Conservation (phyloP, 2,113 vertebrate species). For the Gnathonemus longibarbis region DNA sequence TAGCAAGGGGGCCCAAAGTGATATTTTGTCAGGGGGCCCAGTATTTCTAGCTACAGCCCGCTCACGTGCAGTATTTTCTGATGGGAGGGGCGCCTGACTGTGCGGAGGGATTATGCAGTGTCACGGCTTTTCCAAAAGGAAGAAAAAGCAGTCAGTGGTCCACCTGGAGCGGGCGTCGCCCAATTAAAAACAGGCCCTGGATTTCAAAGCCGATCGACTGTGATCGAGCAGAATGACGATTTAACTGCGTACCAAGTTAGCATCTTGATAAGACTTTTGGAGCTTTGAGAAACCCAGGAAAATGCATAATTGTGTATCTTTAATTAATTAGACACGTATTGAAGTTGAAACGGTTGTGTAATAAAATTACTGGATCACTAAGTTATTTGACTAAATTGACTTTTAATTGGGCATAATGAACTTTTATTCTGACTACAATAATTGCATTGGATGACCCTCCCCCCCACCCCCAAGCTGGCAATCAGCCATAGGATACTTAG, state of each 20-base stretch:
- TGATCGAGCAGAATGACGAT: not conserved
- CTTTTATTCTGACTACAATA: constrained; percentile 52
- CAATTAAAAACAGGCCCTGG: not conserved
- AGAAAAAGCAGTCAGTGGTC: not conserved
- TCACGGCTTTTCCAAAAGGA: too few species aligned
- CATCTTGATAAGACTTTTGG: not conserved
- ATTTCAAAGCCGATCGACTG: too few species aligned
- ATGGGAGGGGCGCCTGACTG: too few species aligned
- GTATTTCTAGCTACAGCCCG: constrained; percentile 12
- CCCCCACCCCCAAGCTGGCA: constrained; percentile 44
- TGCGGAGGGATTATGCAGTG: too few species aligned
- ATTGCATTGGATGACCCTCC: constrained; percentile 52
- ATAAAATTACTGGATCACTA: constrained; percentile 50
- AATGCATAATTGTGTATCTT: not conserved
- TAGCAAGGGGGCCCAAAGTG: not conserved
- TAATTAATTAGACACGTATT: not conserved
- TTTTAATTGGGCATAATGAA: constrained; percentile 61
- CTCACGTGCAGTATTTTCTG: not conserved
- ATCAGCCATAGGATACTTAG: constrained; percentile 42
- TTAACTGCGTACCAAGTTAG: not conserved
- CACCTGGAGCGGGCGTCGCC: not conserved
- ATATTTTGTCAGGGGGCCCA: not conserved
- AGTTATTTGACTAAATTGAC: constrained; percentile 55
- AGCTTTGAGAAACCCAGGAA: not conserved
- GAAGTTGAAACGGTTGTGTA: constrained; percentile 20